phyloP scores from a whole-genome alignment of 2,888 invertebrate genomes.

The Tyria jacobaeae region DNA sequence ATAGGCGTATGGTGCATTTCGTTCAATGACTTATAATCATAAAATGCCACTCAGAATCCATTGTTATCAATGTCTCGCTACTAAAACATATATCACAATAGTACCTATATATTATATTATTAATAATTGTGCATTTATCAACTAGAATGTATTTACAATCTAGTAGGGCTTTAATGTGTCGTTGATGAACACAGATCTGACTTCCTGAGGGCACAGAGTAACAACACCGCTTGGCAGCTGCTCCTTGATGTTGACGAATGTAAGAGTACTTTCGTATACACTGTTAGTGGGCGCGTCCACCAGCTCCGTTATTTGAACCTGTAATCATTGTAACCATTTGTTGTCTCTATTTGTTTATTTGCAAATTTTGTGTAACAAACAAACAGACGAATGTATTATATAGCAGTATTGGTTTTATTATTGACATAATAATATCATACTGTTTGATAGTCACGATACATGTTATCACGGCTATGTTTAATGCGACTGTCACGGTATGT shows the following conservation, averaged over 20 bases:
- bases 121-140: slow-evolving; percentile 13
- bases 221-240: slow-evolving; percentile 59
- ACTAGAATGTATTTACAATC: background rate
- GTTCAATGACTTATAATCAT: too few relatives aligned
- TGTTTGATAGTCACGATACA: too few relatives aligned
- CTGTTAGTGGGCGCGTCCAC: slow-evolving; percentile 70
- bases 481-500: too few relatives aligned
- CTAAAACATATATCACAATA: slow-evolving; percentile 15
- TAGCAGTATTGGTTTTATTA: too few relatives aligned
- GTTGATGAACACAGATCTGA: slow-evolving; percentile 83
- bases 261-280: slow-evolving; percentile 82
- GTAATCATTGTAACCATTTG: slow-evolving; percentile 47
- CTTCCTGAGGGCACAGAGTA: slow-evolving; percentile 87
- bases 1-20: background rate
- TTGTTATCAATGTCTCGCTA: background rate
- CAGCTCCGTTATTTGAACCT: slow-evolving; percentile 83
- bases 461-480: too few relatives aligned
- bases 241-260: slow-evolving; percentile 75
- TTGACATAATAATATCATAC: too few relatives aligned
- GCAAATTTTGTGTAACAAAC: too few relatives aligned
- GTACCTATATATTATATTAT: slow-evolving; percentile 13
- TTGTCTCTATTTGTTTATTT: too few relatives aligned
- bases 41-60: too few relatives aligned
- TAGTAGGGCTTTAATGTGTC: slow-evolving; percentile 62
- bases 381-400: too few relatives aligned